phyloP scores from a whole-genome alignment of 2,797 vertebrate genomes.

The Otolemur crassicaudatus region DNA sequence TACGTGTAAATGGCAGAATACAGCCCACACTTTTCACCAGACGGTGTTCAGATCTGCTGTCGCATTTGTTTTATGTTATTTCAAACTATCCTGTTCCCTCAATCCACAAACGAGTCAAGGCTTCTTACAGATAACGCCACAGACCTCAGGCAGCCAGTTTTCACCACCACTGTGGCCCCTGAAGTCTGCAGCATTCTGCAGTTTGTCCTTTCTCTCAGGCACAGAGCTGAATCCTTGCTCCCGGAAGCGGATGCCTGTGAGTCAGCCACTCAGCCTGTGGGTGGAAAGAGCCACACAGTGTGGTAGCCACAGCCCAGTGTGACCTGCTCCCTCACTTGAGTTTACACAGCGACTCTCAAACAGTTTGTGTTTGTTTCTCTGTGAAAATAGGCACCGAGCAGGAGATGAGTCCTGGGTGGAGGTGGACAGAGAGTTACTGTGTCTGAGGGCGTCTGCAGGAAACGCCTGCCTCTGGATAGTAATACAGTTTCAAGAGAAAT shows the following conservation, averaged over 20 bases:
- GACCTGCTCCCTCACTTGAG: neutral
- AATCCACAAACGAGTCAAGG: neutral
- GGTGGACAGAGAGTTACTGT: neutral
- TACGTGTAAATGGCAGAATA: neutral
- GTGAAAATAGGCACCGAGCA: neutral
- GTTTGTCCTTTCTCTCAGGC: neutral
- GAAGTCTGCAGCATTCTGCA: neutral
- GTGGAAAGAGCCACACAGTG: neutral
- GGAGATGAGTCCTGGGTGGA: neutral
- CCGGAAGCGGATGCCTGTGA: neutral
- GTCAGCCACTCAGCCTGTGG: neutral
- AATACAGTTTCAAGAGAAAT: slow-evolving; percentile 39
- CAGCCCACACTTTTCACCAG: neutral
- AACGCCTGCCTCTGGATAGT: slow-evolving; percentile 40
- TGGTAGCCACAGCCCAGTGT: neutral
- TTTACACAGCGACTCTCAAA: neutral
- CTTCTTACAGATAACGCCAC: neutral
- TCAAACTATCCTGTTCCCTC: neutral
- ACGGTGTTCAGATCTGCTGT: neutral
- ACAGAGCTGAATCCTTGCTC: neutral
- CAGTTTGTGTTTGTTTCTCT: neutral
- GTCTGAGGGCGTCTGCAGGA: slow-evolving; percentile 19
- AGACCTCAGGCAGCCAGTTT: neutral
- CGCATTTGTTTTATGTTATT: neutral
- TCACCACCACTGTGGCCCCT: neutral